Percentiles rank a stretch among this genome's conserved stretches.
These are phyloP conservation scores for Flabesymbios commensalis DNA, from an alignment of 2,888 invertebrate genomes.

Conservation along the genomic window DNA sequence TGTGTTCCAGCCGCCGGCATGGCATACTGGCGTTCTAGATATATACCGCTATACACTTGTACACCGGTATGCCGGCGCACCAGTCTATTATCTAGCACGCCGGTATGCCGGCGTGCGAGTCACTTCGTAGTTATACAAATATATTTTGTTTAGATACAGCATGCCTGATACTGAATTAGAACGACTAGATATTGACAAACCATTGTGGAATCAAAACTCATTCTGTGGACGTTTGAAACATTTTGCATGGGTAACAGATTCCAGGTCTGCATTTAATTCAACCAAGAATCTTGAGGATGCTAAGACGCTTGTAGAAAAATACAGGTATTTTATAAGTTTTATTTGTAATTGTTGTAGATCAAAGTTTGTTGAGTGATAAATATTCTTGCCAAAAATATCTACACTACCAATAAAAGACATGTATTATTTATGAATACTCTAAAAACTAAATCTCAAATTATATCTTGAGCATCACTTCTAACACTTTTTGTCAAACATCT, in stretches of 20 bases:
- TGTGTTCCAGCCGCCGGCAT: too few relatives aligned
- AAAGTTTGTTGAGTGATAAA: neutral
- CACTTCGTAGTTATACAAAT: too few relatives aligned
- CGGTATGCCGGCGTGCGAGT: too few relatives aligned
- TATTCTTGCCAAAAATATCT: neutral
- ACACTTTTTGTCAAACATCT: neutral
- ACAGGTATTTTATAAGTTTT: constrained; percentile 65
- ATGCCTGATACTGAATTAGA: too few relatives aligned
- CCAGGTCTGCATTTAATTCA: constrained; percentile 79
- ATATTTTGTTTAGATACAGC: too few relatives aligned
- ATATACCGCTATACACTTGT: too few relatives aligned
- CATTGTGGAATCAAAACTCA: constrained; percentile 86
- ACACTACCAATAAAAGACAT: neutral
- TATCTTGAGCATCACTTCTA: neutral
- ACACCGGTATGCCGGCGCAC: too few relatives aligned
- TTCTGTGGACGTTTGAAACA: constrained; percentile 89
- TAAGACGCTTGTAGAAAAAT: constrained; percentile 75
- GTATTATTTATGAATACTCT: neutral
- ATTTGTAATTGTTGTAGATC: neutral
- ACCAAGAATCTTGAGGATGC: constrained; percentile 65
- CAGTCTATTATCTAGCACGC: too few relatives aligned
- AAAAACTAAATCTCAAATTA: too few relatives aligned
- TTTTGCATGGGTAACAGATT: constrained; percentile 90
- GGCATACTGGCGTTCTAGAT: too few relatives aligned
- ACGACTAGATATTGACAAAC: constrained; percentile 72